Conservation (phyloP, 2,797 vertebrate species). For the Characodon lateralis region DNA sequence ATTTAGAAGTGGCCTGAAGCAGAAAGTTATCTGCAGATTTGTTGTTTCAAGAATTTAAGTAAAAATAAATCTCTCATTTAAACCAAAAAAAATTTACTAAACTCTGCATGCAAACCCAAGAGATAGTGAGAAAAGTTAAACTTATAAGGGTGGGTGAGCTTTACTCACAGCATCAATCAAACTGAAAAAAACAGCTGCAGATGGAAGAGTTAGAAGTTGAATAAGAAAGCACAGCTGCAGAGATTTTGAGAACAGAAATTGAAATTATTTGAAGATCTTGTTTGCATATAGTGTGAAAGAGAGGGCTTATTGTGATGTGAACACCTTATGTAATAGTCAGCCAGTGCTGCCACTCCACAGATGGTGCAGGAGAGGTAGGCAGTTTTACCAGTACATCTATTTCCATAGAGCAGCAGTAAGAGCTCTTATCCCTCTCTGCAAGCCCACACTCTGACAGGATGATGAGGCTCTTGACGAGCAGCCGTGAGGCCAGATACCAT, state of each 20-base stretch:
- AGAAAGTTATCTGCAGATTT: no score
- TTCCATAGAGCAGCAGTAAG: slow-evolving; percentile 71
- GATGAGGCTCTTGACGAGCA: slow-evolving; percentile 72
- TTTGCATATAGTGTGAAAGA: slow-evolving; percentile 55
- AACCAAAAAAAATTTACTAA: no score
- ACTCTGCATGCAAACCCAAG: neutral
- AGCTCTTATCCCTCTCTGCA: slow-evolving; percentile 73
- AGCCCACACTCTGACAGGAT: slow-evolving; percentile 75
- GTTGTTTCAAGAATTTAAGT: no score
- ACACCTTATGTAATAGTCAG: slow-evolving; percentile 69
- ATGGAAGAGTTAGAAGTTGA: slow-evolving; percentile 8
- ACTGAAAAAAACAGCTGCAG: slow-evolving; percentile 1
- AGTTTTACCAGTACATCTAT: slow-evolving; percentile 73
- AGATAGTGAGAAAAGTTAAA: neutral
- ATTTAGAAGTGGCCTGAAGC: no score
- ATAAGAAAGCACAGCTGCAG: slow-evolving; percentile 31
- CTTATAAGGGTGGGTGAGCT: neutral
- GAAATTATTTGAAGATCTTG: slow-evolving; percentile 43
- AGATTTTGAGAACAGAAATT: slow-evolving; percentile 42
- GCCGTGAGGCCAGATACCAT: slow-evolving; percentile 65
- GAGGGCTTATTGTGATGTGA: slow-evolving; percentile 62
- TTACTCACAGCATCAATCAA: neutral
- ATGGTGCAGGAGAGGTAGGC: slow-evolving; percentile 76
- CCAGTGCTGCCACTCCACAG: slow-evolving; percentile 68
- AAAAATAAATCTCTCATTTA: no score